A percentile compares a stretch with the other conserved stretches of the same genome.
These are phyloP conservation scores for Andrena haemorrhoa DNA, from an alignment of 2,888 invertebrate species.

Conservation along the genomic window DNA sequence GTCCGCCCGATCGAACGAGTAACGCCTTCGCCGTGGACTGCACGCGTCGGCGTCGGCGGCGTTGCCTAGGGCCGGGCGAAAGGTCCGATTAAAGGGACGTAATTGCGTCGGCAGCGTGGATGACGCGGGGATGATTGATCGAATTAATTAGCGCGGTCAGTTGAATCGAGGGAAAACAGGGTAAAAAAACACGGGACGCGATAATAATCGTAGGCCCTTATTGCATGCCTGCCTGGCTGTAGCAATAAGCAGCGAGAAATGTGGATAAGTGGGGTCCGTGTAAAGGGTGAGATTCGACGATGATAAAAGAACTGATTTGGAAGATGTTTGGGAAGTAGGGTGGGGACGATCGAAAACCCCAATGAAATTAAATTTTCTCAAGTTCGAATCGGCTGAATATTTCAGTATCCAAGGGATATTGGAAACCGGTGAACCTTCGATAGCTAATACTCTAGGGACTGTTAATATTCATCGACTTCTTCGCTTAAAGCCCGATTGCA, in stretches of 20 bases:
- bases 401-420: no score
- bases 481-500: not conserved
- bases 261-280: not conserved
- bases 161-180: not conserved
- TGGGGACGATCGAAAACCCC: no score
- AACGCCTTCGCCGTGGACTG: not conserved
- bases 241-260: not conserved
- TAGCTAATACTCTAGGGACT: slow-evolving; percentile 3
- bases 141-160: slow-evolving; percentile 35
- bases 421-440: not conserved
- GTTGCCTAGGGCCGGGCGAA: slow-evolving; percentile 16
- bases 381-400: no score
- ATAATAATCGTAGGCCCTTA: not conserved
- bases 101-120: slow-evolving; percentile 25
- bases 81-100: slow-evolving; percentile 35
- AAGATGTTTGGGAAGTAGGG: no score
- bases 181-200: not conserved
- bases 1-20: slow-evolving; percentile 5
- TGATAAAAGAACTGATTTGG: no score
- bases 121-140: slow-evolving; percentile 50
- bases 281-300: no score
- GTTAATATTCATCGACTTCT: slow-evolving; percentile 4
- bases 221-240: not conserved
- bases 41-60: not conserved
- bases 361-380: no score